phyloP scores from a whole-genome alignment of 2,797 vertebrate species.

The Garrulus glandarius region DNA sequence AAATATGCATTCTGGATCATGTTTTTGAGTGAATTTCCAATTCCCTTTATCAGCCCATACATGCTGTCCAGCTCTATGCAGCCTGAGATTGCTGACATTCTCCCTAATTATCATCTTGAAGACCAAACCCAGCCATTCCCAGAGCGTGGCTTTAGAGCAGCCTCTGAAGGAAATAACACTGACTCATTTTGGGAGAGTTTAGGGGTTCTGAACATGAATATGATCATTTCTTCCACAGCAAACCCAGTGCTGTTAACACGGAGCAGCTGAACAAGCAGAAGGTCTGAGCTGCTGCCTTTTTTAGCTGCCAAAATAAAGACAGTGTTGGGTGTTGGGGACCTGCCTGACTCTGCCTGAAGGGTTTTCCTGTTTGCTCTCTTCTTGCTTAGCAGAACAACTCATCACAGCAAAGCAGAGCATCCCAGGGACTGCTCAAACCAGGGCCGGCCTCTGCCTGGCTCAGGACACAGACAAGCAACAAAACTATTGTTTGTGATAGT shows the following conservation, averaged over 20 bases:
- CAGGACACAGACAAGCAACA: background rate
- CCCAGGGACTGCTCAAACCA: background rate
- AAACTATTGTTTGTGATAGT: background rate
- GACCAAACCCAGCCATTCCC: background rate
- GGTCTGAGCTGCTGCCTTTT: background rate
- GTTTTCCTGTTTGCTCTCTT: background rate
- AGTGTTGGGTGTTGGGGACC: background rate
- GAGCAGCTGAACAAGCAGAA: background rate
- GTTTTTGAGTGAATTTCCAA: slow-evolving; percentile 1
- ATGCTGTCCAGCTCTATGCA: background rate
- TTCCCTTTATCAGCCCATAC: background rate
- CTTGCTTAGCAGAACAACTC: background rate
- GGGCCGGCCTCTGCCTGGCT: background rate
- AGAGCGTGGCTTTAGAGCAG: background rate
- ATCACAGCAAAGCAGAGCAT: background rate
- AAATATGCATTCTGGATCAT: background rate
- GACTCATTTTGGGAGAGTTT: background rate
- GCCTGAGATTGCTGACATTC: background rate
- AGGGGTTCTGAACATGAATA: background rate
- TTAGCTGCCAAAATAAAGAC: background rate
- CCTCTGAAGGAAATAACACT: background rate
- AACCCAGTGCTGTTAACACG: background rate
- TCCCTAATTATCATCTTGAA: background rate
- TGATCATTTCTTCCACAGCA: background rate
- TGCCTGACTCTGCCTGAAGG: background rate